A percentile compares a stretch with the other conserved stretches of the same genome.
These are phyloP conservation scores for Dione vanillae DNA, from an alignment of 2,888 invertebrate genomes.

Conservation along the genomic window DNA sequence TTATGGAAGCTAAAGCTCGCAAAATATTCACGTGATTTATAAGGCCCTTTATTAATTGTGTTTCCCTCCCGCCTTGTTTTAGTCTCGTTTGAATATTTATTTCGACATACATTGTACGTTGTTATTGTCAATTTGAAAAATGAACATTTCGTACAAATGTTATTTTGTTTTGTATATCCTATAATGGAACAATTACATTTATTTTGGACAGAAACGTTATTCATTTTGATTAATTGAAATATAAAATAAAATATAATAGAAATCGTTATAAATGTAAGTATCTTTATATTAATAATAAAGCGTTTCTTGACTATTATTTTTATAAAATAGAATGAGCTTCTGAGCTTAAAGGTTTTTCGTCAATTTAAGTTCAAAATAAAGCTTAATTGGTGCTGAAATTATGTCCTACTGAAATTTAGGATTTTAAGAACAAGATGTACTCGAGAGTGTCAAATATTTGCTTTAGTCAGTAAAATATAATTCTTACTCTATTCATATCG, in stretches of 20 bases:
- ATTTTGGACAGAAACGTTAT: neutral
- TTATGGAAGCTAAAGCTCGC: slow-evolving; percentile 27
- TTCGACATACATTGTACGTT: slow-evolving; percentile 32
- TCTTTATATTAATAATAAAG: neutral
- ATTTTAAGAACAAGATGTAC: too few relatives aligned
- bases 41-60: slow-evolving; percentile 40
- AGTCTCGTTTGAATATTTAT: slow-evolving; percentile 32
- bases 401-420: too few relatives aligned
- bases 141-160: neutral
- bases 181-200: neutral
- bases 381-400: neutral
- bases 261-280: neutral
- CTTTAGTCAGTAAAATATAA: too few relatives aligned
- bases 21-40: slow-evolving; percentile 44
- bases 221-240: neutral
- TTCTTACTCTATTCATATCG: too few relatives aligned
- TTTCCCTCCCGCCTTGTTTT: slow-evolving; percentile 30
- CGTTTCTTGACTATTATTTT: neutral
- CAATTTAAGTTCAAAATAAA: neutral
- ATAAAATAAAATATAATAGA: neutral
- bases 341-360: neutral
- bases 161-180: neutral
- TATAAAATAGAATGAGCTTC: neutral
- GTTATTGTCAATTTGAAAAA: slow-evolving; percentile 25
- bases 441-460: too few relatives aligned